A percentile compares a stretch with the other conserved stretches of the same genome.
Conservation (phyloP, 2,113 vertebrate species). For the Odocoileus virginianus region DNA sequence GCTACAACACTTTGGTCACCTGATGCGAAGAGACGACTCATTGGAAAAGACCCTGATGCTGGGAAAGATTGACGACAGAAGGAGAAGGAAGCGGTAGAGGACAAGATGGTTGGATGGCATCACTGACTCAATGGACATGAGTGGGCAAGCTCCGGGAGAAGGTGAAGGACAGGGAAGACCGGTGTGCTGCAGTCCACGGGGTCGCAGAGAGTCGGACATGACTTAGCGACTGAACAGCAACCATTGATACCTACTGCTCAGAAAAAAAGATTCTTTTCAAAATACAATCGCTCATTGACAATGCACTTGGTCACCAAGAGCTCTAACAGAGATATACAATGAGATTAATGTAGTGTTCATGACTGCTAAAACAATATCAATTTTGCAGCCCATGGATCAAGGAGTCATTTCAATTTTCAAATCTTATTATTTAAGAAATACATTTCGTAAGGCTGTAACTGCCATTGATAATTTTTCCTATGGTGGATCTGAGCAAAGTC, state of each 20-base stretch:
- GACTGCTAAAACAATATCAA: not conserved
- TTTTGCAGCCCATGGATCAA: not conserved
- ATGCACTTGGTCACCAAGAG: not conserved
- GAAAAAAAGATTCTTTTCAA: not conserved
- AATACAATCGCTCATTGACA: not conserved
- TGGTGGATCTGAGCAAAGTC: not conserved
- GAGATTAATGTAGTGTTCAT: not conserved
- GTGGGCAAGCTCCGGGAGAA: not conserved
- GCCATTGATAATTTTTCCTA: not conserved
- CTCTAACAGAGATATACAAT: not conserved
- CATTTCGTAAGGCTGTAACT: not conserved
- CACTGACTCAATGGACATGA: not conserved
- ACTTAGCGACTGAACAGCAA: accelerated
- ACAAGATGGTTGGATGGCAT: not conserved
- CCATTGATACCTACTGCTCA: not conserved
- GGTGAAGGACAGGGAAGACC: not conserved
- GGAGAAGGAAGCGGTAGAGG: not conserved
- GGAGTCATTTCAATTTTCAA: not conserved
- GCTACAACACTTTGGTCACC: not conserved
- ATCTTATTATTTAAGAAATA: not conserved
- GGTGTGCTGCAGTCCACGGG: not conserved
- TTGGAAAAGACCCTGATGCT: not conserved
- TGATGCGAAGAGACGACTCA: not conserved
- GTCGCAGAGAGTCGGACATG: not conserved
- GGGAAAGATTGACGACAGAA: not conserved